A percentile compares a stretch with the other conserved stretches of the same genome.
Conservation (phyloP, 2,888 invertebrate species). For the Apoda limacodes region DNA sequence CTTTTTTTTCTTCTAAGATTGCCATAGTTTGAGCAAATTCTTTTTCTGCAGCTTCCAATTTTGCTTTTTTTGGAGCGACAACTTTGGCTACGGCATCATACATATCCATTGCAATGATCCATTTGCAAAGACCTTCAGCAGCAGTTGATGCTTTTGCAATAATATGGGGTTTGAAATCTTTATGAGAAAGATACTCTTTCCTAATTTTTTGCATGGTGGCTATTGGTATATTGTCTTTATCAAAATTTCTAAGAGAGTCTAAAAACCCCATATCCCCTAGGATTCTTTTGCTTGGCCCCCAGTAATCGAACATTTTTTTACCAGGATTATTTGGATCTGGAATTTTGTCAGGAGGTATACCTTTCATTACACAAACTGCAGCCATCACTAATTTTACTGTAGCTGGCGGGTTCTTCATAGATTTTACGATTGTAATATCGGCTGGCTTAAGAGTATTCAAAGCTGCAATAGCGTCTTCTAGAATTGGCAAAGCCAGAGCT, state of each 20-base stretch:
- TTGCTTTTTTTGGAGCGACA: slow-evolving; percentile 88
- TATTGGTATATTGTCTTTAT: slow-evolving; percentile 85
- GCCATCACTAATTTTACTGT: slow-evolving; percentile 88
- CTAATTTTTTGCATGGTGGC: slow-evolving; percentile 80
- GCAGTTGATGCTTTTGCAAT: slow-evolving; percentile 93
- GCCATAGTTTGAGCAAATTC: slow-evolving; percentile 87
- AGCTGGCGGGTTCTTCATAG: slow-evolving; percentile 89
- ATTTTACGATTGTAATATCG: slow-evolving; percentile 87
- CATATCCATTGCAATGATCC: slow-evolving; percentile 92
- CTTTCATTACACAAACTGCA: slow-evolving; percentile 91
- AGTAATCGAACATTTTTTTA: slow-evolving; percentile 80
- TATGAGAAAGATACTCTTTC: slow-evolving; percentile 79
- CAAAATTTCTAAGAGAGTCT: slow-evolving; percentile 79
- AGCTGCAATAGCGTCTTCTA: slow-evolving; percentile 81
- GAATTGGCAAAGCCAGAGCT: slow-evolving; percentile 86
- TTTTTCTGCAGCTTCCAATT: slow-evolving; percentile 82
- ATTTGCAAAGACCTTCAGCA: slow-evolving; percentile 92
- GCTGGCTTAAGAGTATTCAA: slow-evolving; percentile 87
- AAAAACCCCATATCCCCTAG: slow-evolving; percentile 86
- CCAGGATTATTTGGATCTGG: slow-evolving; percentile 77
- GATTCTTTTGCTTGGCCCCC: slow-evolving; percentile 87
- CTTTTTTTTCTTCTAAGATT: slow-evolving; percentile 85
- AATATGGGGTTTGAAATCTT: slow-evolving; percentile 82
- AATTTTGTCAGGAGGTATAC: slow-evolving; percentile 80
- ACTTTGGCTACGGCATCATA: slow-evolving; percentile 87